A percentile compares a stretch with the other conserved stretches of the same genome.
phyloP scores from a whole-genome alignment of 2,888 invertebrate species.

The Brachylomia viminalis region DNA sequence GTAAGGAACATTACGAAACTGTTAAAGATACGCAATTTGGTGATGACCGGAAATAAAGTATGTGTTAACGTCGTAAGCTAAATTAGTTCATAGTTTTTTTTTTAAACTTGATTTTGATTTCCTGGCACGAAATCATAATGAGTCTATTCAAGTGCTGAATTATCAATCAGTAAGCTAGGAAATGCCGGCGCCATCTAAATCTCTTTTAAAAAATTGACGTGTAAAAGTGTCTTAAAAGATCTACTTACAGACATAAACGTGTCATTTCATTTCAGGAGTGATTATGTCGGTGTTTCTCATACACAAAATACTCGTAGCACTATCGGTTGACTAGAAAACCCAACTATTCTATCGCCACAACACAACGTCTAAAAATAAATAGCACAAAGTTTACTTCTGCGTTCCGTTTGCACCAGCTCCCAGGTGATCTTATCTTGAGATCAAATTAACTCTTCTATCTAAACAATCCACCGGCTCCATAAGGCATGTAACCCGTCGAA shows the following conservation, averaged over 20 bases:
- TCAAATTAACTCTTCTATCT: conserved; percentile 48
- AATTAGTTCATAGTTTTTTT: no score
- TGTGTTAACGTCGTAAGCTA: no score
- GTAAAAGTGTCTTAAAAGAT: no score
- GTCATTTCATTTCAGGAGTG: no score
- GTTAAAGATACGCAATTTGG: not conserved
- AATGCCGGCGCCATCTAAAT: no score
- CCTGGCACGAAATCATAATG: not conserved
- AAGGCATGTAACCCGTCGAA: conserved; percentile 69
- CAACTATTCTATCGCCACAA: not conserved
- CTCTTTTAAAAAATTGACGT: no score
- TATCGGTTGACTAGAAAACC: not conserved
- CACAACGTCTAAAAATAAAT: not conserved
- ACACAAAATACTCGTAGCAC: not conserved
- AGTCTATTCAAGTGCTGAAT: not conserved
- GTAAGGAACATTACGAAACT: not conserved
- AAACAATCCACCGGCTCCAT: conserved; percentile 66
- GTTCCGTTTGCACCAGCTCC: not conserved
- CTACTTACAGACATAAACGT: no score
- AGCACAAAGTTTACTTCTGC: not conserved
- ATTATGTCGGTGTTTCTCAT: no score
- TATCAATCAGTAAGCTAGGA: no score
- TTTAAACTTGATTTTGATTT: no score
- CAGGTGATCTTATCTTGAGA: not conserved
- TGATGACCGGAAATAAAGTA: not conserved